A percentile compares a stretch with the other conserved stretches of the same genome.
Evolutionary conservation across 2,888 invertebrate genomes (phyloP).

Genomic region (Escarpia spicata): DNA sequence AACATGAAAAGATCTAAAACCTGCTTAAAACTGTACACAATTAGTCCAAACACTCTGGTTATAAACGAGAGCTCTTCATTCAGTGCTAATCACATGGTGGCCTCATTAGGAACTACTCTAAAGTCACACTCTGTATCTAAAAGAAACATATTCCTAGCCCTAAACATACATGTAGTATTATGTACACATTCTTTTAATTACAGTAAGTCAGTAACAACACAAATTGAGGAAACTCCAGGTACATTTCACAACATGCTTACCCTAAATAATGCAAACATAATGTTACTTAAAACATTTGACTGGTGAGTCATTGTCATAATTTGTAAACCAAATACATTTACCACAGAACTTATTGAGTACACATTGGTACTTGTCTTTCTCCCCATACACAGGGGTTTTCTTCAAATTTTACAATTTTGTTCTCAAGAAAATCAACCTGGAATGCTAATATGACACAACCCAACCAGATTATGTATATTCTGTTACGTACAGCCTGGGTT

Average conservation of each 20-base stretch:
- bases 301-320: not conserved
- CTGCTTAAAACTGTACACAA: not conserved
- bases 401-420: not conserved
- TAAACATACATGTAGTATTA: too few relatives aligned
- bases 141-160: too few relatives aligned
- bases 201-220: too few relatives aligned
- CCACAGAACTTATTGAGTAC: not conserved
- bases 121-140: too few relatives aligned
- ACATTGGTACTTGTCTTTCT: not conserved
- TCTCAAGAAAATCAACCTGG: not conserved
- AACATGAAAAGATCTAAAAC: too few relatives aligned
- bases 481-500: too few relatives aligned
- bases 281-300: not conserved
- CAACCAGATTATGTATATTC: too few relatives aligned
- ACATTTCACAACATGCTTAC: not conserved
- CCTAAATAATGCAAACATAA: not conserved
- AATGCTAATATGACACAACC: too few relatives aligned
- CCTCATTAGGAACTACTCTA: too few relatives aligned
- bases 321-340: not conserved
- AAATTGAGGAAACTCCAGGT: too few relatives aligned
- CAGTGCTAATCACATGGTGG: too few relatives aligned
- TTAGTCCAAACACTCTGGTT: not conserved
- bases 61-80: not conserved
- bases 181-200: too few relatives aligned
- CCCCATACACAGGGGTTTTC: not conserved